Evolutionary conservation across 1,140 invertebrate genomes (phyloP), one percentile per base, ranked within the genome.

Genomic region (Oryctes rhinoceros): DNA sequence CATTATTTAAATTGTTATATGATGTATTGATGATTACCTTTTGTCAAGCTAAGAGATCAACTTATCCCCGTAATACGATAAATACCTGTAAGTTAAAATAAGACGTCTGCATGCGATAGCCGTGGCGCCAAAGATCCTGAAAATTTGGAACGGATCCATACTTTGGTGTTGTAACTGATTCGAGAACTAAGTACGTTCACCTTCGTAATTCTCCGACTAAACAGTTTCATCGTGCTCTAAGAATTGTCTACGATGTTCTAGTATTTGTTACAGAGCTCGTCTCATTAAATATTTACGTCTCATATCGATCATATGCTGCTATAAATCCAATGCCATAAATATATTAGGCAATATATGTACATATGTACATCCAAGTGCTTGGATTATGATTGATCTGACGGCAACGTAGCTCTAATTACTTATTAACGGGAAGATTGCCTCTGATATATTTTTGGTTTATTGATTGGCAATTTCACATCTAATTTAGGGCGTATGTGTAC

Each of bases 111-210:
- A 59, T 59, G 5, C 18, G n/a, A 6, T 59, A 59, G 3, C 6
- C 53, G 15, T 30, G 53, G 53, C 53, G 53, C 53, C 53, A 18
- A 18, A 18, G 53, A 59, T 59, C 53, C 53, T 59, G 18, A 59
- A 59, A 59, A 59, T 59, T 59, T 59, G 53, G 53, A 59, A 18
- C 53, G 53, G 53, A 59, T 59, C 53, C 53, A 59, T 59, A 59
- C 53, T 59, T 59, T 59, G 15, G 53, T 0, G 53, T 18, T 4
- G 53, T 59, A 59, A 7, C 53, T 18, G 18, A 59, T 59, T 0
- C 53, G 53, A 59, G 53, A 59, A 59, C 6, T n/a, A 18, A 59
- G 53, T 59, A 59, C 53, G n/a, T 59, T 59, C 53, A 59, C 53
- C 53, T 59, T 59, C 18, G 18, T n/a, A 4, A 18, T 18, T 59